Base-by-base conservation (phyloP, 2,797 vertebrate genomes). In the Loriculus beryllinus region DNA sequence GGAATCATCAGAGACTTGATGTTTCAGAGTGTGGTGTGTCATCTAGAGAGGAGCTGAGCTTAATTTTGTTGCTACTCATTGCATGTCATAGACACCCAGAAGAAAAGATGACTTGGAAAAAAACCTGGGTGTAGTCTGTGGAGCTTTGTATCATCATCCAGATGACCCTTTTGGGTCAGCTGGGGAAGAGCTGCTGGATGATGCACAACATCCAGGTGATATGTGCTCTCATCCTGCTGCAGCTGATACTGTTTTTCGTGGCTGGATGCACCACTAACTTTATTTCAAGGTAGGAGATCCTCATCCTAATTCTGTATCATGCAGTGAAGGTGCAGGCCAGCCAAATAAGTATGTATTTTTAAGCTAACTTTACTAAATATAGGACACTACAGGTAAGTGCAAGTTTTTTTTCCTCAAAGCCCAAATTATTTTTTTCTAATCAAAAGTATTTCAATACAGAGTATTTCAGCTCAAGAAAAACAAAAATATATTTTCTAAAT, bases 51-150 rank as follows among this genome's bases (percentile, higher is more conserved):
- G 2, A 4, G 81, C 76, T 39, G 65, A 65, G 57, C 10, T 35
- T 28, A 14, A 12, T 71, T 59, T 49, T 26, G 0, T 21, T 5
- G 2, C 43, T 54, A 18, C 22, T 60, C 25, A 1, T 7, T 3
- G 33, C 14, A 3, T 4, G 37, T 29, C 33, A 33, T 3, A 33
- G 33, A 19, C 9, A 14, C 25, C 12, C 22, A 45, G 64, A 31
- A 45, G 51, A 67, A 62, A 63, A 42, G 42, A 12, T 2, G 42
- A 22, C 10, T 62, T 40, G 52, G 48, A 5, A 40, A 33, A 26
- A 26, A n/a, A 40, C 3, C 9, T 22, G 82, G 14, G 1, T 62
- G 33, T 31, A 40, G 26, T 60, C 2, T 6, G 9, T n/a, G 40
- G 9, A 51, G 20, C 4, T 0, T 22, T 14, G 2, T 62, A 7